Base-by-base conservation (phyloP, 2,113 vertebrate species). In the Haemorhous mexicanus region DNA sequence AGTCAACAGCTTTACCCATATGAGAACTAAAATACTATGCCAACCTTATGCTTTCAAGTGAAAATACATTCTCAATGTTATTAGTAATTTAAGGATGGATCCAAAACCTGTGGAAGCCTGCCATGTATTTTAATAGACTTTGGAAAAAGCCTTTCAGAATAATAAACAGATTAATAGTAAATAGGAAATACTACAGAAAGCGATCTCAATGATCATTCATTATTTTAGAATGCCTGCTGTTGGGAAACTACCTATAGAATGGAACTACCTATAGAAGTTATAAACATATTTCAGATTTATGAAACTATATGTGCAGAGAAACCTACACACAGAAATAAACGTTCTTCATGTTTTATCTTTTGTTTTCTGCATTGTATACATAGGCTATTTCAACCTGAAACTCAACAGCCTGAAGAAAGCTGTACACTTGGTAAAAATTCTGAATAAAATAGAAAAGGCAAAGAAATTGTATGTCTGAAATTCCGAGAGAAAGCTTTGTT, bases 31-130 rank as follows among this genome's bases (percentile, higher is more conserved):
- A 63, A 30, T 69, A 35, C 26, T 55, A 47, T 52, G 74, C 73
- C 80, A 94, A 35, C 27, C 12, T 82, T 84, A 70, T 82, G 89
- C 47, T 91, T 95, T 91, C 69, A 89, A 78, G 41, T 89, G 77
- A 89, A 94, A 92, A 87, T 91, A 63, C 23, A 26, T 72, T 24
- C 82, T 79, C 39, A 72, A 0, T 56, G 9, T 84, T 92, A 58
- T 74, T 86, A 88, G 55, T 58, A 80, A 63, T 84, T 84, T 92
- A 78, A 86, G 72, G 15, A 56, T 55, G 20, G 17, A 80, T 89
- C 55, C 55, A 78, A 86, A 93, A 61, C 30, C 53, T 68, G 46
- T 72, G 33, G 47, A 94, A 92, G 18, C 13, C 39, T 96, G 68
- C n/a, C 87, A 76, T 41, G 58, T 77, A 67, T 76, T 93, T 88